These are phyloP conservation scores for Podilymbus podiceps DNA, from an alignment of 2,113 vertebrate genomes.

Conservation along the genomic window DNA sequence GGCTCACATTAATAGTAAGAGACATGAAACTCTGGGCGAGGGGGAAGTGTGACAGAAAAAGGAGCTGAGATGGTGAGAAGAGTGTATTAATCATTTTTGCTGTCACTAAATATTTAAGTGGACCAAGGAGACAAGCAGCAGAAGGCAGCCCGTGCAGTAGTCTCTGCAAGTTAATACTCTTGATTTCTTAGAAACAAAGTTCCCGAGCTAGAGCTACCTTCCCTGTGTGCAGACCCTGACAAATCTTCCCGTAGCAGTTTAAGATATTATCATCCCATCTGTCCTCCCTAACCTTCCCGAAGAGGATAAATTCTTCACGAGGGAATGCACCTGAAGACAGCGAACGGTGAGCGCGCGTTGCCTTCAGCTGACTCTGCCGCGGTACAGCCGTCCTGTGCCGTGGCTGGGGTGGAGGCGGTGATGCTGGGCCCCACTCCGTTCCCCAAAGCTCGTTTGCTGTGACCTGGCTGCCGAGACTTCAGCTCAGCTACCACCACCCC, in stretches of 20 bases:
- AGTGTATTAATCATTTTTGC: not conserved
- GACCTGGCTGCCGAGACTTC: not conserved
- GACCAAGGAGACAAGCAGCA: not conserved
- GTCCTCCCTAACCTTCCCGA: not conserved
- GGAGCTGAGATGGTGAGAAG: not conserved
- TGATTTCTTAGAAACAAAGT: not conserved
- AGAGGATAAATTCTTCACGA: not conserved
- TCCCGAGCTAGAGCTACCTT: not conserved
- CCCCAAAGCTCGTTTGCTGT: not conserved
- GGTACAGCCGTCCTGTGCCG: rapidly evolving
- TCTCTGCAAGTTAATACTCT: not conserved
- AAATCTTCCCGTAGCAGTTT: not conserved
- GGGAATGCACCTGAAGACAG: not conserved
- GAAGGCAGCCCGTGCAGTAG: not conserved
- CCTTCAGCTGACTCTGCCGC: not conserved
- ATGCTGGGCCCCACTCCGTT: rapidly evolving
- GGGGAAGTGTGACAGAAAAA: not conserved
- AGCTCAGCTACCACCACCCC: not conserved
- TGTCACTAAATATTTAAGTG: not conserved
- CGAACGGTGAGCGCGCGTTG: not conserved
- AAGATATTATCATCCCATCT: not conserved
- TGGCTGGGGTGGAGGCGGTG: rapidly evolving
- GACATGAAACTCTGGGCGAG: not conserved
- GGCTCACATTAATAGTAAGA: not conserved
- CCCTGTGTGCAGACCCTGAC: not conserved